These are phyloP conservation scores for Phylloscopus trochilus DNA, from an alignment of 2,113 vertebrate species.

Conservation along the genomic window DNA sequence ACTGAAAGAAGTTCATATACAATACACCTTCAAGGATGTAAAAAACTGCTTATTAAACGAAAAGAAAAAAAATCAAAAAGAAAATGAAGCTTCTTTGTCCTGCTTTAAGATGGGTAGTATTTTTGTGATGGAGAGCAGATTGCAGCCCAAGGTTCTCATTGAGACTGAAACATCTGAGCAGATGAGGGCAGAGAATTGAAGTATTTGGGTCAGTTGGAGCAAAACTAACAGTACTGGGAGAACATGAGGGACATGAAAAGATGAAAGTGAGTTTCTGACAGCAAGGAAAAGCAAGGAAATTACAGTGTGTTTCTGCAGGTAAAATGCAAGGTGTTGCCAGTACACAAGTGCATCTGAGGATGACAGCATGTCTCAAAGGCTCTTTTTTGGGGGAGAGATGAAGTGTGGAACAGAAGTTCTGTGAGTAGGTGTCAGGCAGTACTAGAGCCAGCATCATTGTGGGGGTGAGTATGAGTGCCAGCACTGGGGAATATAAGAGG, in stretches of 20 bases:
- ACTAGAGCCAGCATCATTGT: not conserved
- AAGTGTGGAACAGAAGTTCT: not conserved
- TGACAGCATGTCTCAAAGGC: not conserved
- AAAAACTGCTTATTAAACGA: not conserved
- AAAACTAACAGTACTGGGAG: not conserved
- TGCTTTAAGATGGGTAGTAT: not conserved
- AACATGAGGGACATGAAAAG: accelerated
- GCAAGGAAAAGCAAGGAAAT: not conserved
- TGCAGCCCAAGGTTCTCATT: not conserved
- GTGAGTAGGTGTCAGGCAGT: not conserved
- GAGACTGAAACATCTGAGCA: not conserved
- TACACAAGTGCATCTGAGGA: not conserved
- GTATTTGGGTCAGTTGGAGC: not conserved
- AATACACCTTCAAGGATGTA: not conserved
- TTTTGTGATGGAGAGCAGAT: not conserved
- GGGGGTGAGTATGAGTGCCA: not conserved
- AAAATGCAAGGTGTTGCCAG: not conserved
- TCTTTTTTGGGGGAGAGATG: not conserved
- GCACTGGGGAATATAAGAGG: not conserved
- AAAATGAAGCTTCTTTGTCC: not conserved
- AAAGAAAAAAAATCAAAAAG: not conserved
- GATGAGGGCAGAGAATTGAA: not conserved
- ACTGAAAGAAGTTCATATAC: not conserved
- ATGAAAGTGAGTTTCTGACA: not conserved
- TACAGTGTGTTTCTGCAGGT: not conserved